These are phyloP conservation scores for Elanus axillaris DNA, from an alignment of 2,113 vertebrate genomes.

Conservation along the genomic window DNA sequence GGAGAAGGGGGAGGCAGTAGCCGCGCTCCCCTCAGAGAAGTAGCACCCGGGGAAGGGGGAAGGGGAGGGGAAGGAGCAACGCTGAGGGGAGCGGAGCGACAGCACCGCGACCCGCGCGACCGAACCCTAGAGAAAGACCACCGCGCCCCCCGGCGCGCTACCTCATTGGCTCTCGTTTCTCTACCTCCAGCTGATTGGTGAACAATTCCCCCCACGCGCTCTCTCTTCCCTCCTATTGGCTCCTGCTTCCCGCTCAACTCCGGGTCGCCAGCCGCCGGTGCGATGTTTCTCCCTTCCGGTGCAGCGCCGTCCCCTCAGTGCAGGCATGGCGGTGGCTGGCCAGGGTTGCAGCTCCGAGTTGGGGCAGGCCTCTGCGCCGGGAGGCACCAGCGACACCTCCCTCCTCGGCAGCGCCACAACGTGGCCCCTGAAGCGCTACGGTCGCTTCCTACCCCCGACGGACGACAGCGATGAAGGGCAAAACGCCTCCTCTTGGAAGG, in stretches of 20 bases:
- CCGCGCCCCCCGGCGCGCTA: rapidly evolving
- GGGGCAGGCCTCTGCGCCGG: rapidly evolving
- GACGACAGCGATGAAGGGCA: neutral
- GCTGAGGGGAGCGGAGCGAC: rapidly evolving
- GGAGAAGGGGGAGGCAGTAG: no score
- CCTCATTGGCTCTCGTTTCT: neutral
- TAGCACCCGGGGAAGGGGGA: no score
- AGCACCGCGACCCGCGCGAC: rapidly evolving
- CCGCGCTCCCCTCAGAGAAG: rapidly evolving
- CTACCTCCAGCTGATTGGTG: neutral
- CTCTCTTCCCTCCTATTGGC: neutral
- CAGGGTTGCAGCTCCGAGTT: rapidly evolving
- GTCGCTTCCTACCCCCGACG: slow-evolving; percentile 63
- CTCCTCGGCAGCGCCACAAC: neutral
- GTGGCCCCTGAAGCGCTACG: slow-evolving; percentile 83
- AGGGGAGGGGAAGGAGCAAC: rapidly evolving
- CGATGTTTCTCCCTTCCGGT: rapidly evolving
- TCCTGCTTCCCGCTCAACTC: neutral
- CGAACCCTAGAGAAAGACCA: rapidly evolving
- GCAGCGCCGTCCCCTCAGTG: rapidly evolving
- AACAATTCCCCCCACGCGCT: rapidly evolving
- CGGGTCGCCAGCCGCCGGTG: rapidly evolving
- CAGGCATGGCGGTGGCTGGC: rapidly evolving
- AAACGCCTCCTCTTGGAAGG: neutral
- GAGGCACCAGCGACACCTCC: neutral